Conservation (phyloP, 1,140 invertebrate genomes). For the Aradophagus sp. region DNA sequence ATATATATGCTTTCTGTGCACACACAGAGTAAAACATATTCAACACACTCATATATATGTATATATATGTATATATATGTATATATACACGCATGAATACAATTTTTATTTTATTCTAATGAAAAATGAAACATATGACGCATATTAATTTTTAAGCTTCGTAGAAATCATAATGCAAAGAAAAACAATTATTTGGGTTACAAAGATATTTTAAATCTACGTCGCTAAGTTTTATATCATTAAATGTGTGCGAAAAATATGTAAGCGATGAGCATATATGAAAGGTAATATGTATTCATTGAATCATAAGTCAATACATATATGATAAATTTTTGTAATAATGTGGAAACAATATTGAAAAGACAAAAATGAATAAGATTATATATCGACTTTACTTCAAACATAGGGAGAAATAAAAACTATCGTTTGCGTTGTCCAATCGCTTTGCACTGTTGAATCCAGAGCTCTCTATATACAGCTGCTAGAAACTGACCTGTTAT, state of each 20-base stretch:
- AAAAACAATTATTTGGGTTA: slow-evolving; percentile 32
- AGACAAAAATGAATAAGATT: slow-evolving; percentile 21
- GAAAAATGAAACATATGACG: slow-evolving; percentile 36
- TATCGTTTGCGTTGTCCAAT: slow-evolving; percentile 10
- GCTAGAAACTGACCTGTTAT: slow-evolving; percentile 35
- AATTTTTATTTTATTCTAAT: background rate
- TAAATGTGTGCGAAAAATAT: slow-evolving; percentile 46
- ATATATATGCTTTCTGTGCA: no score
- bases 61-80: no score
- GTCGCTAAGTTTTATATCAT: slow-evolving; percentile 22
- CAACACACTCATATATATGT: no score
- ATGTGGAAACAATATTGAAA: slow-evolving; percentile 30
- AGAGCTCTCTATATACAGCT: slow-evolving; percentile 37
- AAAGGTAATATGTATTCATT: slow-evolving; percentile 21
- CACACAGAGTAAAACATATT: no score
- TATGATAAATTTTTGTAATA: slow-evolving; percentile 26
- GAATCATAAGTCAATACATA: slow-evolving; percentile 24
- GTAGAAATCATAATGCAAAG: slow-evolving; percentile 38
- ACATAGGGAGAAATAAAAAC: slow-evolving; percentile 33
- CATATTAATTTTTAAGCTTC: slow-evolving; percentile 17
- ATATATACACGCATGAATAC: slow-evolving; percentile 9
- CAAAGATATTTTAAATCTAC: slow-evolving; percentile 37
- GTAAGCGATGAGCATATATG: slow-evolving; percentile 34
- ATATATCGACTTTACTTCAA: slow-evolving; percentile 26
- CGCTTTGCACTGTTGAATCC: slow-evolving; percentile 41